Percentiles rank a stretch among this genome's conserved stretches.
These are phyloP conservation scores for Gymnopithys bicolor DNA, from an alignment of 2,797 vertebrate genomes.

Conservation along the genomic window DNA sequence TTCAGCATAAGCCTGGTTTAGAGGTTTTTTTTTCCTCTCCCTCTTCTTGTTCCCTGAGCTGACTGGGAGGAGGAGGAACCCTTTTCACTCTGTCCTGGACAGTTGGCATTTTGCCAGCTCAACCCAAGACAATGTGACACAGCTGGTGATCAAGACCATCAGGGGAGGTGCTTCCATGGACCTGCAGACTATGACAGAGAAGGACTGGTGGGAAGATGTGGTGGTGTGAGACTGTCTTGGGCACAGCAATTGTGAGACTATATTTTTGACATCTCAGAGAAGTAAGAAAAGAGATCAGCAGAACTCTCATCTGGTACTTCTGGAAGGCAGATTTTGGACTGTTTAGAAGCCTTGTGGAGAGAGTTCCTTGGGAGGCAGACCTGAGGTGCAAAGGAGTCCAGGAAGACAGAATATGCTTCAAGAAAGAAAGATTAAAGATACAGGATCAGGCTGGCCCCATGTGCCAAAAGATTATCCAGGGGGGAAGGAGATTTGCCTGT, in stretches of 20 bases:
- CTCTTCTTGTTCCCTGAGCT: too few relatives aligned
- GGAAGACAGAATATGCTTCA: neutral
- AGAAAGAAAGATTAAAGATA: neutral
- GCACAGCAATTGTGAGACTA: too few relatives aligned
- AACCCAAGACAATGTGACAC: too few relatives aligned
- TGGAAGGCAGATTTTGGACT: neutral
- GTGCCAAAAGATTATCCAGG: too few relatives aligned
- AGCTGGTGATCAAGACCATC: too few relatives aligned
- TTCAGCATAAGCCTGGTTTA: too few relatives aligned
- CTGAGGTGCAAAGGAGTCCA: too few relatives aligned
- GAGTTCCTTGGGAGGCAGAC: neutral
- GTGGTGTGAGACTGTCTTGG: neutral
- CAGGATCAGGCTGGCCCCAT: rapidly evolving
- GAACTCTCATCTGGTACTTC: neutral
- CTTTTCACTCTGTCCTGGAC: too few relatives aligned
- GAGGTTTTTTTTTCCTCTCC: too few relatives aligned
- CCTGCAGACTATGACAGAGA: too few relatives aligned
- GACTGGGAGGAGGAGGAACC: too few relatives aligned
- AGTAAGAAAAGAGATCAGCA: neutral
- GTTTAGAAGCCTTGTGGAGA: neutral
- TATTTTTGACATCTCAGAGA: neutral
- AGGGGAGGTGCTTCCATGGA: neutral
- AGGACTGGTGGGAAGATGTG: neutral
- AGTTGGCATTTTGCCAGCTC: too few relatives aligned
- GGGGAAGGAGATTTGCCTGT: neutral